Evolutionary conservation across 2,113 vertebrate species (phyloP).

Genomic region (Bolborhynchus lineola): DNA sequence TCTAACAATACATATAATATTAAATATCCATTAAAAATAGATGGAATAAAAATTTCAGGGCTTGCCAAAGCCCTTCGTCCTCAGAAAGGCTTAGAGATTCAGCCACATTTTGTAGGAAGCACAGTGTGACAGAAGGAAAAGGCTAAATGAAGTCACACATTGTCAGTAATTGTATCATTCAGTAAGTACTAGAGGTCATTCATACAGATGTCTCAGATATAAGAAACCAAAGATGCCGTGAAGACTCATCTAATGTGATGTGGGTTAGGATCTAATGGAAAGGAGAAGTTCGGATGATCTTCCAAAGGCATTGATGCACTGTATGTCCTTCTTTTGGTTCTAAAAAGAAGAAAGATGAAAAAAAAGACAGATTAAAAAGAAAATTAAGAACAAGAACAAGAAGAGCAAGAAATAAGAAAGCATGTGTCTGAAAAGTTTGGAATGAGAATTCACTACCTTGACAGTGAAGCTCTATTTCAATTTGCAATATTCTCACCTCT

Average conservation of each 20-base stretch:
- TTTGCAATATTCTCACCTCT: not conserved
- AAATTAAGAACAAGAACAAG: not conserved
- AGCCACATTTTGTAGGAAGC: not conserved
- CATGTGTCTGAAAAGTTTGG: not conserved
- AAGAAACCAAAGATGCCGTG: not conserved
- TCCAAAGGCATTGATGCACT: not conserved
- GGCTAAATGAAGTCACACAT: not conserved
- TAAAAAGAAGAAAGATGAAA: not conserved
- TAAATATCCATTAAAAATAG: not conserved
- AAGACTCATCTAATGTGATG: not conserved
- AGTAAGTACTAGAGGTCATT: not conserved
- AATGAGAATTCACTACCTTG: not conserved
- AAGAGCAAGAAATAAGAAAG: not conserved
- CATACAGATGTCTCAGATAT: not conserved
- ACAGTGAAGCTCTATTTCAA: not conserved
- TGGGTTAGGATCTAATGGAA: not conserved
- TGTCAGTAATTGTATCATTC: not conserved
- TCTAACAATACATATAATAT: not conserved
- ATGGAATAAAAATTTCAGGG: not conserved
- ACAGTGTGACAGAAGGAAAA: not conserved
- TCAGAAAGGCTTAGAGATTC: not conserved
- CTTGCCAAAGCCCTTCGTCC: not conserved
- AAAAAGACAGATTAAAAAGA: not conserved
- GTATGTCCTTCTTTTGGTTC: not conserved
- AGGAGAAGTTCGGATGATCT: not conserved